Conservation (phyloP, 2,888 invertebrate species). For the Congeria kusceri region DNA sequence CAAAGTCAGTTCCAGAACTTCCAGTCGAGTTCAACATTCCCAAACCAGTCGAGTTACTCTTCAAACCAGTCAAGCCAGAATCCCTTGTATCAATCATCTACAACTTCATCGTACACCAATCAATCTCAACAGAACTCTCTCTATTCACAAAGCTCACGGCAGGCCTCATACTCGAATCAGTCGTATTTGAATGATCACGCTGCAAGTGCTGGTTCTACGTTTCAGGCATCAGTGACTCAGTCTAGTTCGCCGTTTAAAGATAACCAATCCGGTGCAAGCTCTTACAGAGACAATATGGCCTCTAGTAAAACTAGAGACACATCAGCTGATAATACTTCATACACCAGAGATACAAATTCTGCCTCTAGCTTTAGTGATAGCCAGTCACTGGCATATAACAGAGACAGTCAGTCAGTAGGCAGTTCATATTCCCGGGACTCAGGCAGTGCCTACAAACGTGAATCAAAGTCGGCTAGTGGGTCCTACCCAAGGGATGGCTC, state of each 20-base stretch:
- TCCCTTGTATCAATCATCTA: slow-evolving; percentile 66
- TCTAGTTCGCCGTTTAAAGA: slow-evolving; percentile 62
- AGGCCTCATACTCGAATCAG: slow-evolving; percentile 57
- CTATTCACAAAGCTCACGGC: slow-evolving; percentile 65
- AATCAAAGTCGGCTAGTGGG: slow-evolving; percentile 63
- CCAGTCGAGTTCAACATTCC: slow-evolving; percentile 78
- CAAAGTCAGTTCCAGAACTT: slow-evolving; percentile 73
- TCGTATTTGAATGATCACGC: slow-evolving; percentile 58
- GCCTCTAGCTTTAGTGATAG: slow-evolving; percentile 65
- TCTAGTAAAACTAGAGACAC: slow-evolving; percentile 65
- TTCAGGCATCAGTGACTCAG: slow-evolving; percentile 55
- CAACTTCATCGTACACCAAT: slow-evolving; percentile 51
- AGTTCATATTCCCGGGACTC: slow-evolving; percentile 71
- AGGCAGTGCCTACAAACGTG: slow-evolving; percentile 57
- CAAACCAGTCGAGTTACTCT: slow-evolving; percentile 73
- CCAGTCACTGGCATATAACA: slow-evolving; percentile 63
- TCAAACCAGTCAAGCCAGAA: slow-evolving; percentile 69
- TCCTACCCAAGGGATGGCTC: slow-evolving; percentile 52
- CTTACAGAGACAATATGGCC: slow-evolving; percentile 56
- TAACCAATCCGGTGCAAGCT: slow-evolving; percentile 61
- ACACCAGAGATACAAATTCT: slow-evolving; percentile 68
- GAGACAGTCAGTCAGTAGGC: slow-evolving; percentile 68
- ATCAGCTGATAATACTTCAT: slow-evolving; percentile 60
- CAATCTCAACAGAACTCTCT: slow-evolving; percentile 68
- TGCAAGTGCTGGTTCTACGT: slow-evolving; percentile 52